Evolutionary conservation across 2,888 invertebrate genomes (phyloP).

Genomic region (Hemaris fuciformis): DNA sequence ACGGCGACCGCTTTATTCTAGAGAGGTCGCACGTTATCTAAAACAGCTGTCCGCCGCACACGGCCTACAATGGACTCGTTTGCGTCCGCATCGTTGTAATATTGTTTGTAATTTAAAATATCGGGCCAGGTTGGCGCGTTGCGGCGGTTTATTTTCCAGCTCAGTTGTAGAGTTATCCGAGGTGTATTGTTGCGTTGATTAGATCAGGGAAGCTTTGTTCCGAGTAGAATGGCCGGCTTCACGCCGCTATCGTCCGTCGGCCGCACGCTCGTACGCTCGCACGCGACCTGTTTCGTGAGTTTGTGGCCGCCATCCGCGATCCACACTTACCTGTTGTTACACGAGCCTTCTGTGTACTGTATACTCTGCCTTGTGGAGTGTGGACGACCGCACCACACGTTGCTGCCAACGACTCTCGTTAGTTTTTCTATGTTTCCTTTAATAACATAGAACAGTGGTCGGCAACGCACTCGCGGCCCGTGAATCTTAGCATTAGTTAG

Average conservation of each 20-base stretch:
- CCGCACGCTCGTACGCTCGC: conserved; percentile 58
- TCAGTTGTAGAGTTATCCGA: conserved; percentile 66
- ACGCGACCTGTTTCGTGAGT: conserved; percentile 53
- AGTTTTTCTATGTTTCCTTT: too few relatives aligned
- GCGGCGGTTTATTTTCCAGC: conserved; percentile 63
- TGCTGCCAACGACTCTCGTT: background rate
- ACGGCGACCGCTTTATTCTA: conserved; percentile 61
- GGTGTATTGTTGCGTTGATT: conserved; percentile 78
- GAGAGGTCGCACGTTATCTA: conserved; percentile 76
- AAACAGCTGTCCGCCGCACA: conserved; percentile 74
- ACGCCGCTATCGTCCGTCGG: conserved; percentile 57
- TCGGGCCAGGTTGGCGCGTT: conserved; percentile 57
- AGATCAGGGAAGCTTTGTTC: conserved; percentile 75
- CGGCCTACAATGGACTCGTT: conserved; percentile 71
- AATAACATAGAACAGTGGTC: too few relatives aligned
- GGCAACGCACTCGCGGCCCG: too few relatives aligned
- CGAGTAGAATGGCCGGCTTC: conserved; percentile 58
- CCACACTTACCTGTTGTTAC: conserved; percentile 7
- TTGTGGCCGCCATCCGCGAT: conserved; percentile 41
- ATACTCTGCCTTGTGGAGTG: background rate
- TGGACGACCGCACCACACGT: background rate
- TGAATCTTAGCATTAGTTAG: too few relatives aligned
- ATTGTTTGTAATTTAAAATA: conserved; percentile 79
- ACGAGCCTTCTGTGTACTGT: background rate
- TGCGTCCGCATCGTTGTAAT: conserved; percentile 68